Base-by-base conservation (phyloP, 2,797 vertebrate species). In the Sarcoramphus papa region DNA sequence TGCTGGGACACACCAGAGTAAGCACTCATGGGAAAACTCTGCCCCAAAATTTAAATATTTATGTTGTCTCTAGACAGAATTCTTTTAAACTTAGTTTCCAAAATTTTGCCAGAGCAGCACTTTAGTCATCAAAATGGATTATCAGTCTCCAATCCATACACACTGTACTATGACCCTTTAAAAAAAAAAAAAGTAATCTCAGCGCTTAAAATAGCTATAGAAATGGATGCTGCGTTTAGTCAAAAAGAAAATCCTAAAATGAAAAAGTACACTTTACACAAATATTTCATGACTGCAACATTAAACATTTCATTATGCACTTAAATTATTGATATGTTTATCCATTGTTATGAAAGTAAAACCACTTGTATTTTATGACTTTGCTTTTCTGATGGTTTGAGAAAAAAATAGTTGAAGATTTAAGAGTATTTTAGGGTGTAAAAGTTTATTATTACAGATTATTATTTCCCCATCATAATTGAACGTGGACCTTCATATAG, bases 1-100 rank as follows among this genome's bases (percentile, higher is more conserved):
- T 22, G 22, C n/a, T 60, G 17, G 20, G n/a, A 12, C n/a, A 18
- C 50, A 45, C 8, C 12, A 30, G 21, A 53, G 15, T 15, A 43
- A 53, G 28, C 25, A 30, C 2, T 45, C 37, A n/a, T 0, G 0
- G 11, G 22, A 57, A 63, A 62, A 83, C 13, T 31, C 33, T 25
- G 23, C 5, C n/a, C 31, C 62, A 3, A 30, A 64, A 37, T 37
- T 22, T 12, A 72, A 82, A 11, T 65, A 33, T 40, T 37, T 40
- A 40, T 47, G n/a, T 14, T 41, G 19, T 57, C 48, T 45, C 14
- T 22, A 72, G 27, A 33, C 17, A 56, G 35, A 51, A 40, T 31
- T 67, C 14, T 50, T 35, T 57, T 41, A 59, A 81, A 48, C 14
- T 35, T 43, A 18, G 18, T 56, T 86, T 77, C 48, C 28, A 67